Conservation (phyloP, 1,140 invertebrate genomes). For the Homarus americanus region DNA sequence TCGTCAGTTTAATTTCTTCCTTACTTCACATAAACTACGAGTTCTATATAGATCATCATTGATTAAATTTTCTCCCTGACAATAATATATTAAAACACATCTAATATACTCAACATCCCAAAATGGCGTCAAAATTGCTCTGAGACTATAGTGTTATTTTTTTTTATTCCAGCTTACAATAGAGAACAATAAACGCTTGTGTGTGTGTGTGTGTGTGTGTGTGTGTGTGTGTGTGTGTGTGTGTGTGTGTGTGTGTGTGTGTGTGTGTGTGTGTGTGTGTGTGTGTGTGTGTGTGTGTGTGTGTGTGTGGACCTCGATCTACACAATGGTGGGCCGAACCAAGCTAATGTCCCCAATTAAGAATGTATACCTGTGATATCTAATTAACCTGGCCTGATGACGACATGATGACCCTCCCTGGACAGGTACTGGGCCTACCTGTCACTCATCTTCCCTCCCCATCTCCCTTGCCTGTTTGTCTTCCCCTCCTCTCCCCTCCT, state of each 20-base stretch:
- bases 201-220: constrained; percentile 35
- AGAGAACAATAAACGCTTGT: no score
- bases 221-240: constrained; percentile 42
- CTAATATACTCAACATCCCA: no score
- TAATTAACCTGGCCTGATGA: neutral
- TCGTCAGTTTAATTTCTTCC: no score
- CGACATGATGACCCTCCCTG: neutral
- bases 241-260: constrained; percentile 40
- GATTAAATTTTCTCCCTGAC: no score
- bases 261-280: neutral
- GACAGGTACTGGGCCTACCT: neutral
- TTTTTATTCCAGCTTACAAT: no score
- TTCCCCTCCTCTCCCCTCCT: no score
- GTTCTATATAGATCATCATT: no score
- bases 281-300: neutral
- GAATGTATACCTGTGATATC: neutral
- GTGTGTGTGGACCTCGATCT: neutral
- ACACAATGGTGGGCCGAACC: neutral
- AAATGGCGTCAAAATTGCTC: no score
- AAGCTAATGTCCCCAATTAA: neutral
- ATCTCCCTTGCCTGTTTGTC: no score
- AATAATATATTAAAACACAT: no score
- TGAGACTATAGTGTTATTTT: no score
- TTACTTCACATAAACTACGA: no score
- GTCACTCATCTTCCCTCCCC: neutral